Conservation (phyloP, 2,888 invertebrate genomes). For the Agrotis ipsilon region DNA sequence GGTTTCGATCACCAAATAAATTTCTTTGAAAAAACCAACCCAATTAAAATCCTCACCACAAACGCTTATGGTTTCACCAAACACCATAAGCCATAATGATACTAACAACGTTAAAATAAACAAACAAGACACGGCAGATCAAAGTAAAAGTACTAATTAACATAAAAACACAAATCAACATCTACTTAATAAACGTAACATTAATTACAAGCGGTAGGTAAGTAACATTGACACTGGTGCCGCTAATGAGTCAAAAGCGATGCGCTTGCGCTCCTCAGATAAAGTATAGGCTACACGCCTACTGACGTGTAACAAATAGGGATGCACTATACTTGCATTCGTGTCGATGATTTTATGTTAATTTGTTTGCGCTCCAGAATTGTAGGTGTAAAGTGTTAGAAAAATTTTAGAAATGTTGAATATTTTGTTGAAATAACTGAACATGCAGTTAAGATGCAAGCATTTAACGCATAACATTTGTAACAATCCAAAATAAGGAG, state of each 20-base stretch:
- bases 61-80: constrained; percentile 1
- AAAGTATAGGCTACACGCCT: constrained; percentile 40
- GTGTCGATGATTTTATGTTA: not conserved
- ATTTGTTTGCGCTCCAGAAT: too few species aligned
- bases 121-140: constrained; percentile 52
- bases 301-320: constrained; percentile 44
- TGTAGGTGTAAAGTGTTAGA: too few species aligned
- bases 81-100: not conserved
- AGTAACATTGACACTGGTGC: constrained; percentile 81
- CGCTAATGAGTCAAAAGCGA: constrained; percentile 72
- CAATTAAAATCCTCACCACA: not conserved
- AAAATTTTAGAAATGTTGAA: too few species aligned
- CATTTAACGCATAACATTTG: too few species aligned
- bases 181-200: constrained; percentile 64
- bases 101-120: constrained; percentile 30
- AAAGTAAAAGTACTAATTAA: constrained; percentile 58
- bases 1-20: not conserved
- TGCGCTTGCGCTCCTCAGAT: constrained; percentile 52
- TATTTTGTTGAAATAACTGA: too few species aligned
- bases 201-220: constrained; percentile 60
- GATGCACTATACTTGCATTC: not conserved
- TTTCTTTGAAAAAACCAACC: not conserved
- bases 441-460: too few species aligned
- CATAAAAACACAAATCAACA: constrained; percentile 58
- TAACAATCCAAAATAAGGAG: not conserved